Percentiles rank a stretch among this genome's conserved stretches.
phyloP scores from a whole-genome alignment of 2,113 vertebrate genomes.

The Jaculus jaculus region DNA sequence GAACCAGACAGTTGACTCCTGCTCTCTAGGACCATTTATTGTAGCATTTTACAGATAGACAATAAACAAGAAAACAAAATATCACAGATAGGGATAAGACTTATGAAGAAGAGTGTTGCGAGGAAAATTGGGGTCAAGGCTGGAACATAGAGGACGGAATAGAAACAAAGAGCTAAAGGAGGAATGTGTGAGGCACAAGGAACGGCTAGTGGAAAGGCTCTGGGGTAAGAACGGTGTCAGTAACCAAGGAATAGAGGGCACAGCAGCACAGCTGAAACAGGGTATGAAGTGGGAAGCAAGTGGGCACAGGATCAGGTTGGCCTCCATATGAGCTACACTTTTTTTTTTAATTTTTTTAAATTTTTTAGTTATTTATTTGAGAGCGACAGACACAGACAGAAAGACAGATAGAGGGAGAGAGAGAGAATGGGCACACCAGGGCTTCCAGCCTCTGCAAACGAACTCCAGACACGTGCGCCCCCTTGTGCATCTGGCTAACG shows the following conservation, averaged over 20 bases:
- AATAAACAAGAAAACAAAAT: not conserved
- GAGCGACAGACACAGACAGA: no score
- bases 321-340: not conserved
- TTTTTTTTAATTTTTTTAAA: no score
- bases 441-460: no score
- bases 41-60: not conserved
- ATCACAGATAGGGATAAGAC: not conserved
- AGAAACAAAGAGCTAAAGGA: not conserved
- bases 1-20: not conserved
- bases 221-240: not conserved
- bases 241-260: not conserved
- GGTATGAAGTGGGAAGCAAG: not conserved
- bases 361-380: no score
- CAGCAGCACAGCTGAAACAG: not conserved
- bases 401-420: no score
- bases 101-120: not conserved
- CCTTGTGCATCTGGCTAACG: no score
- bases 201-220: not conserved
- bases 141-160: not conserved
- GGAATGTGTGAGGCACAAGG: not conserved
- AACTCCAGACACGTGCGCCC: no score
- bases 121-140: not conserved
- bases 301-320: not conserved
- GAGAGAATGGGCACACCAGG: no score
- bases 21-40: not conserved